Conservation (phyloP, 2,888 invertebrate species). For the Omphaloscelis lunosa region DNA sequence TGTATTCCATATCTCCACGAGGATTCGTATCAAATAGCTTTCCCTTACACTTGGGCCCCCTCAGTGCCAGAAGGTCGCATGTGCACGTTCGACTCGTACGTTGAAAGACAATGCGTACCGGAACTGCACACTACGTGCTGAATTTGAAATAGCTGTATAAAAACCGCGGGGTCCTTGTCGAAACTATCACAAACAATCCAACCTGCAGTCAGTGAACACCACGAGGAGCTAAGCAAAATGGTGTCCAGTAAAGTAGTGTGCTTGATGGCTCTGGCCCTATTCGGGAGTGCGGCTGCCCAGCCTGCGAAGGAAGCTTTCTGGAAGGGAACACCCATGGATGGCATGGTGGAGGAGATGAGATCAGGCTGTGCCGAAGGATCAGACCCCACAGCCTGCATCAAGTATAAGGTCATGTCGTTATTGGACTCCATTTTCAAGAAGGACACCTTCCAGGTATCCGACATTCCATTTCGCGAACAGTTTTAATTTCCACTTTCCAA, state of each 20-base stretch:
- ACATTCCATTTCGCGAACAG: constrained; percentile 26
- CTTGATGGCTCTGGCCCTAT: constrained; percentile 88
- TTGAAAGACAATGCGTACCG: constrained; percentile 87
- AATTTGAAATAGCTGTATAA: constrained; percentile 91
- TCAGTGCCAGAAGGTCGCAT: constrained; percentile 83
- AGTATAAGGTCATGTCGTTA: constrained; percentile 95
- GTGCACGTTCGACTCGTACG: constrained; percentile 78
- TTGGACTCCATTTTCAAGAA: constrained; percentile 95
- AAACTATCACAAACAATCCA: constrained; percentile 87
- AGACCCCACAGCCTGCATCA: constrained; percentile 95
- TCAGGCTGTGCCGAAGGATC: constrained; percentile 93
- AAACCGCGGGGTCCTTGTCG: constrained; percentile 87
- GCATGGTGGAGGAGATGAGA: constrained; percentile 94
- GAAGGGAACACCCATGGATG: constrained; percentile 93
- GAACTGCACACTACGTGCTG: constrained; percentile 86
- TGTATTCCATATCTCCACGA: constrained; percentile 70
- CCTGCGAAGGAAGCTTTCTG: constrained; percentile 92
- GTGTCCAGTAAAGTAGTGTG: constrained; percentile 88
- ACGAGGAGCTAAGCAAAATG: constrained; percentile 81
- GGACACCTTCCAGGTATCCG: constrained; percentile 93
- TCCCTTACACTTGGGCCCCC: constrained; percentile 85
- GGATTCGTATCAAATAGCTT: constrained; percentile 90
- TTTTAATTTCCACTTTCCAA: constrained; percentile 30
- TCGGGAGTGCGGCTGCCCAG: constrained; percentile 91
- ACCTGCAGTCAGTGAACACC: constrained; percentile 86